Evolutionary conservation across 2,888 invertebrate species (phyloP), one percentile per base, ranked within the genome.

Genomic region (Leptinotarsa rubiginosa): DNA sequence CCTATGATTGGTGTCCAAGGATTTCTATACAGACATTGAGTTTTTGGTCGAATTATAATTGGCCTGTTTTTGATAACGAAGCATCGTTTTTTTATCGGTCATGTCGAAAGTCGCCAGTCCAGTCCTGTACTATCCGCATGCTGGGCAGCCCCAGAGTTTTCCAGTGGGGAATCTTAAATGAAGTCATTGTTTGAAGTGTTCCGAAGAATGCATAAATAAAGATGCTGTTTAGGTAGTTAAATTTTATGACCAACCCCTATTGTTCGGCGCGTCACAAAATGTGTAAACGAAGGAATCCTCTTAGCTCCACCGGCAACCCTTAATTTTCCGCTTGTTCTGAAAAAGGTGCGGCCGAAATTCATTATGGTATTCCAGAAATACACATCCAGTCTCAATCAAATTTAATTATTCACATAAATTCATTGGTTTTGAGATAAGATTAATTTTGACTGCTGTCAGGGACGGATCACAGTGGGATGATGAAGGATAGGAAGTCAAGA

Each of bases 231-330:
- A 81, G 79, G 80, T 81, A 81, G 80, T 82, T 82, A 82, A 82
- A 79, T 81, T 82, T 82, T 82, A 82, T 74, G 80, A 81, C 79
- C 73, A 77, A 77, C 80, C 81, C 81, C 81, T 80, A 81, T 78
- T 71, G 79, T 77, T 83, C 83, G 82, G 83, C 80, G 78, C 78
- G 81, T 80, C 79, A 80, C 79, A 84, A 83, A 72, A 70, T 68
- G 82, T 81, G 82, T 82, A 83, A 84, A 83, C 83, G 81, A 77
- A 80, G 79, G 82, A 84, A 84, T 81, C 73, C 77, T 77, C 77
- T 79, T 76, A 76, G 62, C 75, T 70, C 41, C 65, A 66, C 83
- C 84, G 79, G 76, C 81, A 82, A 81, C 82, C 82, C 82, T 79
- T 82, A 62, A 81, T 77, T 78, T 78, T 79, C 77, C 76, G 74